phyloP scores from a whole-genome alignment of 2,888 invertebrate species.

The Cenopis cana region DNA sequence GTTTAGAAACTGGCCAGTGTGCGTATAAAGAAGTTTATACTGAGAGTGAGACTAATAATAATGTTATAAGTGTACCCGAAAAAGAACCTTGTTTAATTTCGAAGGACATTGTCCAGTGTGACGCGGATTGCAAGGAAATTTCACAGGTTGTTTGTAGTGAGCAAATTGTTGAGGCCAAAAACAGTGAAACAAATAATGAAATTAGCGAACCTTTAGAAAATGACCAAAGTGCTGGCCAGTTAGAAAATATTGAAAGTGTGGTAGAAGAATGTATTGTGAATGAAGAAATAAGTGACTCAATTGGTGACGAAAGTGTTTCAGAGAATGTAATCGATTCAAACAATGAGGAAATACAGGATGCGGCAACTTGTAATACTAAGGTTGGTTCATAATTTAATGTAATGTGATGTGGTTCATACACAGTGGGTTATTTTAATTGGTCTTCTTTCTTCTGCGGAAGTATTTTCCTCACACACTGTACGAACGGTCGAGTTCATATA shows the following conservation, averaged over 20 bases:
- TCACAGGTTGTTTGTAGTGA: slow-evolving; percentile 42
- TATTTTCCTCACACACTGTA: not conserved
- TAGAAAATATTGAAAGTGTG: slow-evolving; percentile 46
- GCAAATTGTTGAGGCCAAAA: slow-evolving; percentile 15
- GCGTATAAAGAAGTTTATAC: slow-evolving; percentile 12
- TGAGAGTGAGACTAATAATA: slow-evolving; percentile 42
- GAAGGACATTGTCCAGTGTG: slow-evolving; percentile 44
- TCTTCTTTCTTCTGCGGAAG: slow-evolving; percentile 7
- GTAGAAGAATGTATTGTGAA: slow-evolving; percentile 22
- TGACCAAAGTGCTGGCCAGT: slow-evolving; percentile 26
- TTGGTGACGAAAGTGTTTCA: slow-evolving; percentile 37
- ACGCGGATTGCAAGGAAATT: slow-evolving; percentile 42
- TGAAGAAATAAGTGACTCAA: slow-evolving; percentile 43
- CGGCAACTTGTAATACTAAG: slow-evolving; percentile 23
- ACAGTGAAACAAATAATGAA: slow-evolving; percentile 7
- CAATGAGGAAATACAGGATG: slow-evolving; percentile 28
- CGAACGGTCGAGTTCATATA: not conserved
- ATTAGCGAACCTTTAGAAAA: slow-evolving; percentile 8
- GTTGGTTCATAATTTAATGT: slow-evolving; percentile 3
- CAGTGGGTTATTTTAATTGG: not conserved
- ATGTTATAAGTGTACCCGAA: slow-evolving; percentile 60
- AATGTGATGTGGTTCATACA: too few species aligned
- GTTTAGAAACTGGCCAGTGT: slow-evolving; percentile 45
- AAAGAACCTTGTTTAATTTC: slow-evolving; percentile 49
- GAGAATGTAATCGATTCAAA: slow-evolving; percentile 24